Evolutionary conservation across 2,888 invertebrate genomes (phyloP).

Genomic region (Cantharis rustica): DNA sequence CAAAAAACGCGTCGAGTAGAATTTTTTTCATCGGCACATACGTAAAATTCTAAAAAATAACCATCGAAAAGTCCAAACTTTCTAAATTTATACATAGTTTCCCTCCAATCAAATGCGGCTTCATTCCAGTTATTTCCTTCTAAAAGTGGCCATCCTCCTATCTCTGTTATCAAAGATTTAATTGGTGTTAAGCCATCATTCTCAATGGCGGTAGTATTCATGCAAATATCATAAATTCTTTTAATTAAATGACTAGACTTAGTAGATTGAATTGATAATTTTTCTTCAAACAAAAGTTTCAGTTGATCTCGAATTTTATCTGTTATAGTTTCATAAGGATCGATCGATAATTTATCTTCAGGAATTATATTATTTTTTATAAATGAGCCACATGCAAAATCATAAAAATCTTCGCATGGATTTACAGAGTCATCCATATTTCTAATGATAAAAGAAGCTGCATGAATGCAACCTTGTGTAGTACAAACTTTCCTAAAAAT

Average conservation of each 20-base stretch:
- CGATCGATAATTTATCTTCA: constrained; percentile 41
- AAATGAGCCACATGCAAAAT: constrained; percentile 75
- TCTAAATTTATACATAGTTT: constrained; percentile 2
- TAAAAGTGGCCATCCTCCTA: constrained; percentile 59
- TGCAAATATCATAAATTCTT: constrained; percentile 1
- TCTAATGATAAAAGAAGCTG: constrained; percentile 69
- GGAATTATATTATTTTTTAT: constrained; percentile 72
- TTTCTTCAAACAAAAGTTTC: neutral
- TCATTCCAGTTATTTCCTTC: constrained; percentile 8
- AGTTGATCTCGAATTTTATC: neutral
- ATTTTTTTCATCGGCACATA: constrained; percentile 31
- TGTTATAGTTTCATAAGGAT: neutral
- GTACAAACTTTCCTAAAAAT: neutral
- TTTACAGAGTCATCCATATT: constrained; percentile 76
- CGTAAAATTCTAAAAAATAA: constrained; percentile 17
- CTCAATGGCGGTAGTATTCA: constrained; percentile 55
- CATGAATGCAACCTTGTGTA: constrained; percentile 71
- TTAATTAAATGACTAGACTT: neutral
- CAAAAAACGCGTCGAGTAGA: constrained; percentile 24
- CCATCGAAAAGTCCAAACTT: constrained; percentile 20
- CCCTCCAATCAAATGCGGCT: constrained; percentile 4
- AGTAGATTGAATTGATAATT: constrained; percentile 33
- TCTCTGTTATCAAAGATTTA: constrained; percentile 48
- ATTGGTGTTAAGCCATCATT: constrained; percentile 68
- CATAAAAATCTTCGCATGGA: constrained; percentile 78